Conservation (phyloP, 2,797 vertebrate genomes). For the Otolemur crassicaudatus region DNA sequence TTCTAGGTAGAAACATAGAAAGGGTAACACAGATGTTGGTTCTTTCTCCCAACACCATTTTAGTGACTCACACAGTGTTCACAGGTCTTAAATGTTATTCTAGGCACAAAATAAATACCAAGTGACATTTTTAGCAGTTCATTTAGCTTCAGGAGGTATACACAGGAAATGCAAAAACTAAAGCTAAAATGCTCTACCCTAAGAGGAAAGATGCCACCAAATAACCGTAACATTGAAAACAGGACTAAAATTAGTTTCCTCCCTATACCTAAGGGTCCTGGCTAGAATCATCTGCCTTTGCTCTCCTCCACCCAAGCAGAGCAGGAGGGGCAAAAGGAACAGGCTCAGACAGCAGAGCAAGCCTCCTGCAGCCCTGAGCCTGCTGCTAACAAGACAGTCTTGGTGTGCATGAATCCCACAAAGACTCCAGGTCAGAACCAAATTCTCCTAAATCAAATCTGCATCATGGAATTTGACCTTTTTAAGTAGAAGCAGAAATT, state of each 20-base stretch:
- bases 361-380: too few relatives aligned
- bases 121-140: constrained; percentile 73
- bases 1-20: neutral
- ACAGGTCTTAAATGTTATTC: constrained; percentile 61
- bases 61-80: constrained; percentile 46
- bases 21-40: neutral
- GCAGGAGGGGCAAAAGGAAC: neutral
- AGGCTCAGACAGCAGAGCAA: neutral
- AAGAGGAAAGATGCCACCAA: constrained; percentile 26
- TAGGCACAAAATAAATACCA: constrained; percentile 56
- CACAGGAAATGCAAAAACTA: constrained; percentile 77
- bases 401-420: neutral
- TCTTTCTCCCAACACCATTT: constrained; percentile 52
- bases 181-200: constrained; percentile 30
- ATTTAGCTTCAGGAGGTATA: constrained; percentile 48
- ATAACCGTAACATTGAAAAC: neutral
- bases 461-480: neutral
- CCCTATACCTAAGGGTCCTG: neutral
- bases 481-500: neutral
- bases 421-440: neutral
- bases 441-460: neutral
- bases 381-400: accelerated
- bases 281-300: neutral
- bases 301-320: neutral
- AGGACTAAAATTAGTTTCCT: constrained; percentile 52